A percentile compares a stretch with the other conserved stretches of the same genome.
phyloP scores from a whole-genome alignment of 2,113 vertebrate genomes.

The Cyanistes caeruleus region DNA sequence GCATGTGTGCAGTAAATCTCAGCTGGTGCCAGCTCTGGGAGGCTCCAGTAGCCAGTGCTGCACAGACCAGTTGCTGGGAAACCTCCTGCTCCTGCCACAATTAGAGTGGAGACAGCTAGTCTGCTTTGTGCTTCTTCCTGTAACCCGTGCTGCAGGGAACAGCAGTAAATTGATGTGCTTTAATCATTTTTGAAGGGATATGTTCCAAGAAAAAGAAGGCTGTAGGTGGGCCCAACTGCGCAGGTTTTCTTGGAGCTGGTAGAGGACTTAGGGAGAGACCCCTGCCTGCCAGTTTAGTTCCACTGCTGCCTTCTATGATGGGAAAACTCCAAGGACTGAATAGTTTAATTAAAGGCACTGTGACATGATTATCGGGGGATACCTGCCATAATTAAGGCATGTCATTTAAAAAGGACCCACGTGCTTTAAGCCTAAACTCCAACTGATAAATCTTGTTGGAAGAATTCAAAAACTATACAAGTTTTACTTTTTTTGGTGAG shows the following conservation, averaged over 20 bases:
- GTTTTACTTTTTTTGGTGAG: background rate
- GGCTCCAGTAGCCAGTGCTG: background rate
- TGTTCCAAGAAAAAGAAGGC: background rate
- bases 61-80: conserved; percentile 38
- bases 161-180: background rate
- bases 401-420: background rate
- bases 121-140: background rate
- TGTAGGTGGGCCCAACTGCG: background rate
- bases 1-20: background rate
- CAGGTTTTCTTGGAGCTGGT: background rate
- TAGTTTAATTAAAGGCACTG: background rate
- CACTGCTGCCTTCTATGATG: background rate
- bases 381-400: background rate
- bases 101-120: background rate
- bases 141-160: background rate
- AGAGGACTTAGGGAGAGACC: background rate
- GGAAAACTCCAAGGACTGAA: background rate
- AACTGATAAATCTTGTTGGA: background rate
- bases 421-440: background rate
- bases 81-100: background rate
- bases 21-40: background rate
- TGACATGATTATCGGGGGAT: background rate
- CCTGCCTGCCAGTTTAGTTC: background rate
- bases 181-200: background rate
- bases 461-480: background rate